A percentile compares a stretch with the other conserved stretches of the same genome.
Evolutionary conservation across 1,140 invertebrate genomes (phyloP).

Genomic region (Yoshiicerus persimilis): DNA sequence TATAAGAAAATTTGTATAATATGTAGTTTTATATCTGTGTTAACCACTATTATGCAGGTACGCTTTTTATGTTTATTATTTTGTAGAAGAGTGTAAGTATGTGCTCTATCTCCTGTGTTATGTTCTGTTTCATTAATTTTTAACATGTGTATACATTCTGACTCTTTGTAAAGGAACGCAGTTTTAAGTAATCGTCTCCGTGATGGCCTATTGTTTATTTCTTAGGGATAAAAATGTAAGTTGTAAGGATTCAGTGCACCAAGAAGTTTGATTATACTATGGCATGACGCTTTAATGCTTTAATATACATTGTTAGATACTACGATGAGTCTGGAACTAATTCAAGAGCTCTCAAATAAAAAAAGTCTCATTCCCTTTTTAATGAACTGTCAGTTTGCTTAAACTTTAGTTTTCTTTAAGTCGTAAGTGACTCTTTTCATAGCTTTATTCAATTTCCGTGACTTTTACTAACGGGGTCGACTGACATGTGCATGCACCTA

Average conservation of each 20-base stretch:
- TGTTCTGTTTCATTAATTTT: not conserved
- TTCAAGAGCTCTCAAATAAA: not conserved
- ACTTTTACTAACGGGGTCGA: not conserved
- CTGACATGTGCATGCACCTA: not conserved
- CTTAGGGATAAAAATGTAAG: not conserved
- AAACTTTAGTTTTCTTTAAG: not conserved
- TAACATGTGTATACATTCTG: not conserved
- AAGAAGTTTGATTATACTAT: not conserved
- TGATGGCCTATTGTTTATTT: not conserved
- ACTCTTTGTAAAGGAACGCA: not conserved
- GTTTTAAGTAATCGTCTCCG: not conserved
- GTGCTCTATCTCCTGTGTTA: not conserved
- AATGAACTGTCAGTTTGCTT: conserved; percentile 1
- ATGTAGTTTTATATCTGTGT: not conserved
- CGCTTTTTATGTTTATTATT: not conserved
- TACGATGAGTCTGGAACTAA: not conserved
- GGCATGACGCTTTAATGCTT: not conserved
- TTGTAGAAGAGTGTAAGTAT: not conserved
- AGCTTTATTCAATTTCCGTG: conserved; percentile 14
- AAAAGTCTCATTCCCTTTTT: not conserved
- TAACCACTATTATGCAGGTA: not conserved
- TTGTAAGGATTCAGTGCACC: not conserved
- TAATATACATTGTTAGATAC: not conserved
- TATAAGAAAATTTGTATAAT: not conserved
- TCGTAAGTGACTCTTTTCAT: conserved; percentile 17